Base-by-base conservation (phyloP, 53 echinoderm and acorn worm genomes). In the Apostichopus leukothele region DNA sequence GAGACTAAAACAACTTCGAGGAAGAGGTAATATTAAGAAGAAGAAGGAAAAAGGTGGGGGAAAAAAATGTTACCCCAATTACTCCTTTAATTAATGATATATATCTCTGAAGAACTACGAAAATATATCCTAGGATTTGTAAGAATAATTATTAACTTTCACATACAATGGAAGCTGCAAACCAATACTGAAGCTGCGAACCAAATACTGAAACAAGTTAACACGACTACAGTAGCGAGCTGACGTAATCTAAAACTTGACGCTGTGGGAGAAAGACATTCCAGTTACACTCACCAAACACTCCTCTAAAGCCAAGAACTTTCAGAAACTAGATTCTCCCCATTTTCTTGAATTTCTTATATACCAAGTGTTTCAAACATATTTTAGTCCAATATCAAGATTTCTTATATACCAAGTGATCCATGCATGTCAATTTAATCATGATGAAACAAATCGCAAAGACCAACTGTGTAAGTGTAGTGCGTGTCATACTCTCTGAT, bases 81-180 rank as follows among this genome's bases (percentile, higher is more conserved):
- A 18, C 5, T 71, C 6, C 20, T 63, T 63, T 16, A 63, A 16
- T 71, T 6, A 71, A 16, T 71, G 18, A 71, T 71, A 71, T n/a
- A 71, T n/a, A 16, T 71, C 71, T 71, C 71, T 71, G 71, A 16
- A 71, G 18, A 71, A n/a, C 71, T 71, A 71, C 20, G 71, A 71
- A 71, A 71, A 71, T 71, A 71, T 71, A 71, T 71, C 71, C 71
- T 71, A 71, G 20, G 71, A 19, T n/a, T 71, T 63, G 11, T 16
- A 63, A 63, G 71, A 16, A 6, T 10, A 57, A 71, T 71, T 71
- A n/a, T 71, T 16, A 14, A 71, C 18, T n/a, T 19, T 71, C 6
- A 63, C 11, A 13, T 13, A 63, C 16, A 13, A 63, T 7, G 63
- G 7, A 11, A 63, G 63, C 63, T 9, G 63, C 63, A 7, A 71